These are phyloP conservation scores for Adrianichthys oophorus DNA, from an alignment of 2,797 vertebrate genomes.

Conservation along the genomic window DNA sequence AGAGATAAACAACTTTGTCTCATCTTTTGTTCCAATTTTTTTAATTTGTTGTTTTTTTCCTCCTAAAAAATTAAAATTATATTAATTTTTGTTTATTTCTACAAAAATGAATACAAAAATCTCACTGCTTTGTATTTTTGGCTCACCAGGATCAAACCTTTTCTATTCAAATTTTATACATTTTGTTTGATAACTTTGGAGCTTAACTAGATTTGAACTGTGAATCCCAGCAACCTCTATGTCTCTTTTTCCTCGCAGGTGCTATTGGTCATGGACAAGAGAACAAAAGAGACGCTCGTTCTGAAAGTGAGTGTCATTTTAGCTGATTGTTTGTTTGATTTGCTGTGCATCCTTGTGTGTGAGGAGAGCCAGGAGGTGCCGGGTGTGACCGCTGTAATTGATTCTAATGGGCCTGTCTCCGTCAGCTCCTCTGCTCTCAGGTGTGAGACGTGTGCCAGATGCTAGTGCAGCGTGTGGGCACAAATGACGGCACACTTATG, in stretches of 20 bases:
- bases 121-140: too few species aligned
- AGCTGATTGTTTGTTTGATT: slow-evolving; percentile 16
- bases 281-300: slow-evolving; percentile 93
- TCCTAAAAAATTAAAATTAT: too few species aligned
- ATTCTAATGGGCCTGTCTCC: slow-evolving; percentile 97
- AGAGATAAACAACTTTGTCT: neutral
- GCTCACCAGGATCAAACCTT: too few species aligned
- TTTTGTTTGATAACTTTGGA: too few species aligned
- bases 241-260: slow-evolving; percentile 80
- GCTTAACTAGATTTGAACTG: too few species aligned
- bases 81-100: too few species aligned
- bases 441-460: slow-evolving; percentile 94
- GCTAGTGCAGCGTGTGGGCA: slow-evolving; percentile 87
- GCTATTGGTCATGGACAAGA: slow-evolving; percentile 95
- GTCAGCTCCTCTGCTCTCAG: slow-evolving; percentile 95
- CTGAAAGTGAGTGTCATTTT: slow-evolving; percentile 87
- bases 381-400: slow-evolving; percentile 93
- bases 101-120: too few species aligned
- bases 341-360: slow-evolving; percentile 35
- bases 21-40: neutral
- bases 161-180: too few species aligned
- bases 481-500: slow-evolving; percentile 75
- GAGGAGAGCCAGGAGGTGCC: slow-evolving; percentile 69
- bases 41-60: neutral
- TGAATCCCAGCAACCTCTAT: slow-evolving; percentile 15